These are phyloP conservation scores for Darevskia mixta DNA, from an alignment of 2,797 vertebrate species.

Conservation along the genomic window DNA sequence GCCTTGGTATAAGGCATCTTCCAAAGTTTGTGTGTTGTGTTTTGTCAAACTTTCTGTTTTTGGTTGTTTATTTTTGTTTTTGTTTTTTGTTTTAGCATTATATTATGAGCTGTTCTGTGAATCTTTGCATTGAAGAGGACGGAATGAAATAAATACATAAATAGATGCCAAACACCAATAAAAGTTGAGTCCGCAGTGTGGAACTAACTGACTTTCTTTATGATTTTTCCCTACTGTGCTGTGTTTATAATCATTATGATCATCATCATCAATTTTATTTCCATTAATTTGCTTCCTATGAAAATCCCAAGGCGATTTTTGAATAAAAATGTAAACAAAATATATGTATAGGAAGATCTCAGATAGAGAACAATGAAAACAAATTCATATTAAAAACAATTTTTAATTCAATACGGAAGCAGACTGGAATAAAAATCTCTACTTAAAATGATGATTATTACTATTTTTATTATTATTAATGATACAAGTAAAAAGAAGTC, in stretches of 20 bases:
- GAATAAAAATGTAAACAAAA: too few relatives aligned
- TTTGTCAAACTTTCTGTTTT: background rate
- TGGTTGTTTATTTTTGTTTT: background rate
- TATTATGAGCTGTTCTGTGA: background rate
- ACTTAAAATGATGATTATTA: background rate
- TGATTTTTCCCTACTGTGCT: background rate
- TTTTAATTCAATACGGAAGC: too few relatives aligned
- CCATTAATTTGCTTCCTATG: too few relatives aligned
- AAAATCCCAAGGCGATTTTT: too few relatives aligned
- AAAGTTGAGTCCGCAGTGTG: background rate
- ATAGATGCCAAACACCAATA: background rate
- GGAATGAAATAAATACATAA: background rate
- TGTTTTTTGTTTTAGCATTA: background rate
- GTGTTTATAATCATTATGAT: background rate
- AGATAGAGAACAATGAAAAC: too few relatives aligned
- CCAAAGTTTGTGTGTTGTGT: background rate
- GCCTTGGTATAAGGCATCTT: too few relatives aligned
- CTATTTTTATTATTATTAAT: too few relatives aligned
- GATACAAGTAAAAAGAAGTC: too few relatives aligned
- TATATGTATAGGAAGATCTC: too few relatives aligned
- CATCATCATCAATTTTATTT: background rate
- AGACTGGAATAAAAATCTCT: too few relatives aligned
- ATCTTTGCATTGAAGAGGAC: background rate
- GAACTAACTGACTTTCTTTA: conserved; percentile 14
- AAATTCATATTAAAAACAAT: too few relatives aligned